Evolutionary conservation across 2,888 invertebrate species (phyloP).

Genomic region (Prosapia bicincta): DNA sequence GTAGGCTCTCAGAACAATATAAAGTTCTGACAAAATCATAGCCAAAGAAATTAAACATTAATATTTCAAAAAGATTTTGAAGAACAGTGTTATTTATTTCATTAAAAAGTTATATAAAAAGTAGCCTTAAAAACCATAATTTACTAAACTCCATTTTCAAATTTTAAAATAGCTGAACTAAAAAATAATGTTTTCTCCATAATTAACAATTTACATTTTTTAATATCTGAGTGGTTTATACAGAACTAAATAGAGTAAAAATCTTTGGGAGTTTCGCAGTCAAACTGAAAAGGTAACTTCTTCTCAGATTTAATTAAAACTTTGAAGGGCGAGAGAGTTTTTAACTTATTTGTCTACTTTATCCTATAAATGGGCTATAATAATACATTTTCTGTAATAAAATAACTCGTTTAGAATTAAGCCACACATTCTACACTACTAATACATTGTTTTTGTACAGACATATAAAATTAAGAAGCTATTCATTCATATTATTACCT

Average conservation of each 20-base stretch:
- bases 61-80: too few relatives aligned
- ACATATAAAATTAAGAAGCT: neutral
- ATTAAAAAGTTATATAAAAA: too few relatives aligned
- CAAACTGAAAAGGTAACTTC: neutral
- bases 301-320: neutral
- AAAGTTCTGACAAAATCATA: too few relatives aligned
- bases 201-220: too few relatives aligned
- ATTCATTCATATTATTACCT: neutral
- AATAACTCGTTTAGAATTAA: neutral
- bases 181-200: too few relatives aligned
- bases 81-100: too few relatives aligned
- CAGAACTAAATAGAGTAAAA: neutral
- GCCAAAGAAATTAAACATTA: too few relatives aligned
- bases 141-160: too few relatives aligned
- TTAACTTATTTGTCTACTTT: neutral
- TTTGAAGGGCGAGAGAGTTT: neutral
- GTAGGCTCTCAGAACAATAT: too few relatives aligned
- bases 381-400: neutral
- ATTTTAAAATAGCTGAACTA: too few relatives aligned
- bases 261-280: neutral
- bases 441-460: neutral
- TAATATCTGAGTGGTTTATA: neutral
- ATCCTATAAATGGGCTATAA: neutral
- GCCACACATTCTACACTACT: neutral
- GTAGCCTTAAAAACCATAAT: too few relatives aligned